Percentiles rank a stretch among this genome's conserved stretches.
Conservation (phyloP, 2,888 invertebrate genomes). For the Synergus itoensis region DNA sequence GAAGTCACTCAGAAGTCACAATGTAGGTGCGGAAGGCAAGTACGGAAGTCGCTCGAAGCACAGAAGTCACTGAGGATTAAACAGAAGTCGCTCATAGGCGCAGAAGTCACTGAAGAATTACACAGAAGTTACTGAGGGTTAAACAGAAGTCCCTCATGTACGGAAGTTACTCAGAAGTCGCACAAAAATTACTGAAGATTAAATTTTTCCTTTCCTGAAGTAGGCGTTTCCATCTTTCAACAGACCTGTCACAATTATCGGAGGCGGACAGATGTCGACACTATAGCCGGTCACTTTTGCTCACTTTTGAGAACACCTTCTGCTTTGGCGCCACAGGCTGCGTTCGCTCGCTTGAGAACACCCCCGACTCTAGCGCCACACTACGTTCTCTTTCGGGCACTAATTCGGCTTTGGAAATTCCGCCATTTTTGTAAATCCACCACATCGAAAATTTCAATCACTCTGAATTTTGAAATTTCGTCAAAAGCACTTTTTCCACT, state of each 20-base stretch:
- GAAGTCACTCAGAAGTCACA: not conserved
- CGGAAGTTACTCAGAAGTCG: too few species aligned
- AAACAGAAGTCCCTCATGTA: too few species aligned
- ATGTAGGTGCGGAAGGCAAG: not conserved
- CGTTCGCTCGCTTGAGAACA: not conserved
- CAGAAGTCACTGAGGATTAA: not conserved
- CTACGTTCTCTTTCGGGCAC: not conserved
- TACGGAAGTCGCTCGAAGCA: too few species aligned
- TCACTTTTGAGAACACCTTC: too few species aligned
- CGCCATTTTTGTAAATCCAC: not conserved
- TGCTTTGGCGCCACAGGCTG: not conserved
- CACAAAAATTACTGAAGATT: too few species aligned
- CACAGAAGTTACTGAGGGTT: not conserved
- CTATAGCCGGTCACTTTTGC: too few species aligned
- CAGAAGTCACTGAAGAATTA: too few species aligned
- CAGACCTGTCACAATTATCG: too few species aligned
- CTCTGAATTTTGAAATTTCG: not conserved
- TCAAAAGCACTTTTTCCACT: not conserved
- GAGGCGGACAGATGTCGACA: too few species aligned
- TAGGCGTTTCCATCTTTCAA: too few species aligned
- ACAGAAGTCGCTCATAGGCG: not conserved
- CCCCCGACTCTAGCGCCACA: not conserved
- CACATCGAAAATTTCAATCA: not conserved
- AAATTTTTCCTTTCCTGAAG: not conserved
- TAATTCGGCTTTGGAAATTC: not conserved